Percentiles rank a stretch among this genome's conserved stretches.
Conservation (phyloP, 2,113 vertebrate genomes). For the Sebastes fasciatus region DNA sequence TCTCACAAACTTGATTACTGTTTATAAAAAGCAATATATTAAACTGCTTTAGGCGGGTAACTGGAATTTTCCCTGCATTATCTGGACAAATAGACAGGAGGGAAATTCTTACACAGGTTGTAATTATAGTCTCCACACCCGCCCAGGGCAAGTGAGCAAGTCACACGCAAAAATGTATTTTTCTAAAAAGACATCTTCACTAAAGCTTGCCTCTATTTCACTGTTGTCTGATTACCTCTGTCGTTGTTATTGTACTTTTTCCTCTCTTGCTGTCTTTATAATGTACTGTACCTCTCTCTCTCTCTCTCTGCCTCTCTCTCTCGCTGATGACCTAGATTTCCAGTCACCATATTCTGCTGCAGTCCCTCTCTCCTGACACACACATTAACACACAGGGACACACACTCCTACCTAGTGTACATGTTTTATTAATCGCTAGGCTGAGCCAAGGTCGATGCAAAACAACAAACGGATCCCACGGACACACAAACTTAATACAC, state of each 20-base stretch:
- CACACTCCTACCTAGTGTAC: conserved; percentile 8
- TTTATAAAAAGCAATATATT: background rate
- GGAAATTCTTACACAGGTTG: conserved; percentile 20
- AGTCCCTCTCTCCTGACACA: conserved; percentile 48
- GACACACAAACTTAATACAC: background rate
- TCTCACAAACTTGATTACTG: background rate
- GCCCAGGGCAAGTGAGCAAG: conserved; percentile 1
- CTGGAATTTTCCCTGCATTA: background rate
- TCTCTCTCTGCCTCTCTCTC: background rate
- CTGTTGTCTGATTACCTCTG: conserved; percentile 5
- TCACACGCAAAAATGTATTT: background rate
- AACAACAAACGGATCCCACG: conserved; percentile 16
- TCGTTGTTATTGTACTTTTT: conserved; percentile 17
- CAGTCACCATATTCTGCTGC: conserved; percentile 44
- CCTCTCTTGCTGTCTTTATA: conserved; percentile 14
- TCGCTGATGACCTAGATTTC: conserved; percentile 67
- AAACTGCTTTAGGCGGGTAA: background rate
- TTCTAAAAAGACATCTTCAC: background rate
- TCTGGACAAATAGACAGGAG: background rate
- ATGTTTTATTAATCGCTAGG: conserved; percentile 65
- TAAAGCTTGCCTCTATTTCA: background rate
- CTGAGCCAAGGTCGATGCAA: conserved; percentile 34
- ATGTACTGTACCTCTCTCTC: background rate
- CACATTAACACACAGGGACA: background rate
- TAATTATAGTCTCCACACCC: conserved; percentile 13